Base-by-base conservation (phyloP, 2,888 invertebrate species). In the Scaptomyza parva region DNA sequence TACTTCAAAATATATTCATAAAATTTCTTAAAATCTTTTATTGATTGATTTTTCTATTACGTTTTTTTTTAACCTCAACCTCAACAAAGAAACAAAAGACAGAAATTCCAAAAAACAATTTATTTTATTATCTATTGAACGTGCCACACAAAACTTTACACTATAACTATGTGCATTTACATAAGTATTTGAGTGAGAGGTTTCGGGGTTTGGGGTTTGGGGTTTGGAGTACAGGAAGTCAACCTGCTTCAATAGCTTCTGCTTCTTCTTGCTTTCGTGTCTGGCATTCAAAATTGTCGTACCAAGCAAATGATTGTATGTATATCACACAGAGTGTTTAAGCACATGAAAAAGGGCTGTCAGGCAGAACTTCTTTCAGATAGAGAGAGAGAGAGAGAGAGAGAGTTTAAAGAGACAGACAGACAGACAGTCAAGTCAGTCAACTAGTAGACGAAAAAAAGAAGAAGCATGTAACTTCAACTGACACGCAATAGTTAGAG, bases 401-500 rank as follows among this genome's bases (percentile, higher is more conserved):
- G n/a, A n/a, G n/a, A n/a, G n/a, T n/a, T n/a, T n/a, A n/a, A n/a
- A n/a, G n/a, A n/a, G n/a, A n/a, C 47, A 48, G 43, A 17, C 12
- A n/a, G 22, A 7, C 9, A 39, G 43, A 12, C 9, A 20, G 63
- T 17, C 69, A 69, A 69, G 52, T 48, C 64, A 53, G 75, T 64
- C 59, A 66, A 74, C 66, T 75, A 77, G 78, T 67, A 73, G 73
- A 73, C 66, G 26, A 66, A 59, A 70, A 40, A 51, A 33, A 33
- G 14, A 14, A 7, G 8, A 14, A 57, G 45, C 75, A 50, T 57
- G 37, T 43, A 66, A 72, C 55, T 62, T 66, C 50, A 63, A 69
- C 80, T 83, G 87, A 84, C 82, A 82, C 87, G 82, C 85, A 82
- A 82, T 78, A 72, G 81, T 84, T 86, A 81, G 64, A 62, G 17